Conservation (phyloP, 2,113 vertebrate species). For the Campylomormyrus tamandua region DNA sequence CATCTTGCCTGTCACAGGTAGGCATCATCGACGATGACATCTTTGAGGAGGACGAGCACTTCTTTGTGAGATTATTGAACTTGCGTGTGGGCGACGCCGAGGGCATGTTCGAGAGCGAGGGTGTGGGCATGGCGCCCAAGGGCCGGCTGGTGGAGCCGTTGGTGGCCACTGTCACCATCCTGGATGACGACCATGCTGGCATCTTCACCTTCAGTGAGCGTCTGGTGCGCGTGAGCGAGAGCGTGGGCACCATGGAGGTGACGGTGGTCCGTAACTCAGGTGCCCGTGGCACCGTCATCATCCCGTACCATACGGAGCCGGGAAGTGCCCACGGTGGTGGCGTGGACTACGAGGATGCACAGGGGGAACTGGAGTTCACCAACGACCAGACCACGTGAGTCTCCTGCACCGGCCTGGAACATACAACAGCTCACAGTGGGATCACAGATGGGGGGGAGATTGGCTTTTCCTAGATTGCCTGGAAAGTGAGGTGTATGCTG, state of each 20-base stretch:
- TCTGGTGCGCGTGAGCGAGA: slow-evolving; percentile 79
- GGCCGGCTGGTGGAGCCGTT: slow-evolving; percentile 71
- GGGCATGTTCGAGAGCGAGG: slow-evolving; percentile 88
- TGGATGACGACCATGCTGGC: slow-evolving; percentile 94
- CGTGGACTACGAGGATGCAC: slow-evolving; percentile 78
- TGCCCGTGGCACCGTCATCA: slow-evolving; percentile 81
- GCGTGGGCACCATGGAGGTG: slow-evolving; percentile 86
- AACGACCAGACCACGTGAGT: slow-evolving; percentile 91
- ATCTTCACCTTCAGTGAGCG: slow-evolving; percentile 88
- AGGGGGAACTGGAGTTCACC: slow-evolving; percentile 82
- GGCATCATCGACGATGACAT: slow-evolving; percentile 97
- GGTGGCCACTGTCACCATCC: slow-evolving; percentile 86
- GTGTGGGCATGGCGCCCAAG: slow-evolving; percentile 65
- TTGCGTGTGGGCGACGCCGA: slow-evolving; percentile 82
- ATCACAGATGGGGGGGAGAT: neutral
- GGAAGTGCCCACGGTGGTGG: slow-evolving; percentile 73
- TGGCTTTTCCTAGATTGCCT: neutral
- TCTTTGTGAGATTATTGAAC: slow-evolving; percentile 91
- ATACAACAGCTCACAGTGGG: neutral
- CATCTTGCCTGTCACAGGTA: slow-evolving; percentile 48
- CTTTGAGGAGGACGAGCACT: slow-evolving; percentile 95
- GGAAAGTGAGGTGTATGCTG: neutral
- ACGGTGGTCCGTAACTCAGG: slow-evolving; percentile 83
- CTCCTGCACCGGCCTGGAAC: neutral
- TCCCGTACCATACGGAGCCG: slow-evolving; percentile 81